These are phyloP conservation scores for Dyspetes luteomarginatus DNA, from an alignment of 2,888 invertebrate genomes.

Conservation along the genomic window DNA sequence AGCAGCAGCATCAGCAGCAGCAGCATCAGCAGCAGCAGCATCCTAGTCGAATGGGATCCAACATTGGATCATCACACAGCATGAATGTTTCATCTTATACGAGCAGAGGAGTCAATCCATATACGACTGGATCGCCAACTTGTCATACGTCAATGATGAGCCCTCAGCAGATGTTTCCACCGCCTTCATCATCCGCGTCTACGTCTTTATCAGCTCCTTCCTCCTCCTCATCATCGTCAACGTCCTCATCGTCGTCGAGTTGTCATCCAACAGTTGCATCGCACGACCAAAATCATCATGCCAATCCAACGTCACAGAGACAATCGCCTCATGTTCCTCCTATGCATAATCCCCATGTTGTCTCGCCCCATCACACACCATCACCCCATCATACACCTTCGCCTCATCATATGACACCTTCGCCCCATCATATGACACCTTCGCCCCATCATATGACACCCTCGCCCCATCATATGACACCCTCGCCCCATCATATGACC, in stretches of 20 bases:
- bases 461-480: constrained; percentile 75
- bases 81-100: constrained; percentile 68
- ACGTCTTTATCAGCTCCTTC: constrained; percentile 33
- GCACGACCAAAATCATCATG: constrained; percentile 72
- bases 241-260: constrained; percentile 45
- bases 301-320: constrained; percentile 74
- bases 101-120: constrained; percentile 52
- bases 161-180: constrained; percentile 75
- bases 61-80: constrained; percentile 51
- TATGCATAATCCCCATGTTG: constrained; percentile 75
- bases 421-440: constrained; percentile 71
- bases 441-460: constrained; percentile 42
- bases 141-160: constrained; percentile 62
- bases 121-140: constrained; percentile 61
- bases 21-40: constrained; percentile 70
- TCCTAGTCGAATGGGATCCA: constrained; percentile 75
- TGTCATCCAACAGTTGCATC: constrained; percentile 68
- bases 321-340: constrained; percentile 76
- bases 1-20: constrained; percentile 58
- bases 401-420: constrained; percentile 65
- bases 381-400: constrained; percentile 76
- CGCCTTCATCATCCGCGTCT: constrained; percentile 59
- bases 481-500: constrained; percentile 80
- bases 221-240: constrained; percentile 10
- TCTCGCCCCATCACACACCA: constrained; percentile 75